phyloP scores from a whole-genome alignment of 2,888 invertebrate genomes.

The Hirtodrosophila cameraria region DNA sequence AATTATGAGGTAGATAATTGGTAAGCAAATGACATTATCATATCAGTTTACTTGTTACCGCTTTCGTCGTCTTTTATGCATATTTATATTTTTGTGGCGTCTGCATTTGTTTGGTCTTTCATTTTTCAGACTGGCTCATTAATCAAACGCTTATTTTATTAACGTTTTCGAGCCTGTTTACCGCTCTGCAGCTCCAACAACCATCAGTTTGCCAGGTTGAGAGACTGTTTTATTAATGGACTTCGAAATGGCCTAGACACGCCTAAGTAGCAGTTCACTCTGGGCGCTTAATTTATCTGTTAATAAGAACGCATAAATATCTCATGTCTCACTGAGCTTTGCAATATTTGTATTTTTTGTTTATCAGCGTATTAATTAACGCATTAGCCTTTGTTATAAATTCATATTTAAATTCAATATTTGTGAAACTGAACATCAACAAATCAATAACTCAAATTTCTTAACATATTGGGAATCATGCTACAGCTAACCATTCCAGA shows the following conservation, averaged over 20 bases:
- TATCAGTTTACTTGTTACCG: neutral
- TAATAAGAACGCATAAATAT: slow-evolving; percentile 54
- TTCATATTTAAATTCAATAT: too few species aligned
- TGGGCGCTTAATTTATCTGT: slow-evolving; percentile 50
- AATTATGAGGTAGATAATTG: too few species aligned
- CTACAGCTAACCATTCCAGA: neutral
- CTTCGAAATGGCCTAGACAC: slow-evolving; percentile 54
- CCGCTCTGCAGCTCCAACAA: neutral
- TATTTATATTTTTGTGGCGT: neutral
- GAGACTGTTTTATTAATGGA: slow-evolving; percentile 50
- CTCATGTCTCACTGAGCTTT: neutral
- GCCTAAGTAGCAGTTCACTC: slow-evolving; percentile 21
- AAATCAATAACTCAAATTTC: neutral
- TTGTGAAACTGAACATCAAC: too few species aligned
- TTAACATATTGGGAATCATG: too few species aligned
- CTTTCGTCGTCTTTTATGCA: too few species aligned
- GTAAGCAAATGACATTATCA: neutral
- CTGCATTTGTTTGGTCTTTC: slow-evolving; percentile 22
- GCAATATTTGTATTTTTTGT: slow-evolving; percentile 50
- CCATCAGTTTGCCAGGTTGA: neutral
- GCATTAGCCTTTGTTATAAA: too few species aligned
- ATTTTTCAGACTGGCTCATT: slow-evolving; percentile 46
- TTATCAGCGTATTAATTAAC: slow-evolving; percentile 32
- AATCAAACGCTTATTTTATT: slow-evolving; percentile 59
- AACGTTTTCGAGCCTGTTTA: slow-evolving; percentile 13